These are phyloP conservation scores for Thymelicus lineola DNA, from an alignment of 2,888 invertebrate species.

Conservation along the genomic window DNA sequence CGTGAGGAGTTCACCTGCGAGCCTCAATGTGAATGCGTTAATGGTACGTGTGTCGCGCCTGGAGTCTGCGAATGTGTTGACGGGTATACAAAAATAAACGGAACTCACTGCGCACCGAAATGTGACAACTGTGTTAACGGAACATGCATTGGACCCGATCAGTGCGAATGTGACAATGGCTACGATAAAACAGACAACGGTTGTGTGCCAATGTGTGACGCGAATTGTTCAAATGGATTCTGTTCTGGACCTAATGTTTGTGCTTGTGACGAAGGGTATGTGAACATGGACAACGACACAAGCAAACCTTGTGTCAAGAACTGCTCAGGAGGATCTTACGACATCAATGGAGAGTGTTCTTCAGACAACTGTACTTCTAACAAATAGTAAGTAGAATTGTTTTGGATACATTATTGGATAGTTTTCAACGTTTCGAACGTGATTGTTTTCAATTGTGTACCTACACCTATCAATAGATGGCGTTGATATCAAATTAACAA, in stretches of 20 bases:
- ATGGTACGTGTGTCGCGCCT: constrained; percentile 42
- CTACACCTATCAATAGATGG: background rate
- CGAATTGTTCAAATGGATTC: constrained; percentile 56
- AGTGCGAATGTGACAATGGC: constrained; percentile 85
- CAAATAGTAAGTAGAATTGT: background rate
- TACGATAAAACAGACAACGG: constrained; percentile 60
- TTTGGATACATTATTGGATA: too few species aligned
- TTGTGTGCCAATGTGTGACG: constrained; percentile 54
- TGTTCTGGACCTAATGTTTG: constrained; percentile 72
- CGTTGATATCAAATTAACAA: background rate
- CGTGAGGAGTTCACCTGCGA: constrained; percentile 47
- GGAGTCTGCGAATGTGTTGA: constrained; percentile 42
- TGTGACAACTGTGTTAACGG: constrained; percentile 65
- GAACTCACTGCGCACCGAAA: constrained; percentile 43
- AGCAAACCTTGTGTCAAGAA: constrained; percentile 47
- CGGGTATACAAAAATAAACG: constrained; percentile 43
- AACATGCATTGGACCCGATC: constrained; percentile 79
- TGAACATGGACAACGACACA: constrained; percentile 40
- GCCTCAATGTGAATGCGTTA: constrained; percentile 47
- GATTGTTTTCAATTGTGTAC: background rate
- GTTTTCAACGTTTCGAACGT: too few species aligned
- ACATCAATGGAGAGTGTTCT: constrained; percentile 42
- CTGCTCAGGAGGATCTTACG: constrained; percentile 49
- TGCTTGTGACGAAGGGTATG: constrained; percentile 68
- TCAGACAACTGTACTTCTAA: constrained; percentile 14